Base-by-base conservation (phyloP, 1,140 invertebrate genomes). In the Drusus annulatus region DNA sequence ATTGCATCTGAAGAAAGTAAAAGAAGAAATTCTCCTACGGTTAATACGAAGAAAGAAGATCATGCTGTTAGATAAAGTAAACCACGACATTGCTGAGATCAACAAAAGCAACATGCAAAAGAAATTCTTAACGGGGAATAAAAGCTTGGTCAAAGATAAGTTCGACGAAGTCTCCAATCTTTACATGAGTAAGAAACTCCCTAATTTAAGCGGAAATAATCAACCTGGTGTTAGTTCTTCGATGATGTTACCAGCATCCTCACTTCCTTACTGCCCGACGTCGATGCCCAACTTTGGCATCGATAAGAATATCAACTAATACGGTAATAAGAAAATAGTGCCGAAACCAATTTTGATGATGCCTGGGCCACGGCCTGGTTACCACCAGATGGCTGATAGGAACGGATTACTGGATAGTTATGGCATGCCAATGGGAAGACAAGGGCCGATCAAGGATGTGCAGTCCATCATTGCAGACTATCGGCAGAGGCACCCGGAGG, bases 381-480 rank as follows among this genome's bases (percentile, higher is more conserved):
- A 45, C 17, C 87, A 88, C 56, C 87, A 87, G 56, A 86, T 80
- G n/a, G 69, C 88, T 68, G 90, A 91, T 54, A 87, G 90, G 85
- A 91, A 91, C 76, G 89, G 89, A 3, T 88, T 90, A 68, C 52
- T 89, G 80, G 85, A 87, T 45, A 84, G 84, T 51, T 86, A 86
- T 1, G 83, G 87, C 83, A 71, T 71, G 74, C 88, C 86, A 0
- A 89, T 89, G 86, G 93, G 94, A 0, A 89, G 94, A 21, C 94
- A 96, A 84, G 93, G 95, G 0, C 92, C 94, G 0, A 94, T 94
- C 28, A 91, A 96, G 60, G 94, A 96, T 86, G 95, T 96, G 13
- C 92, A 94, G 85, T 94, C 95, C 4, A 94, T 96, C 71, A 96
- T 96, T 84, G 95, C 94, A 1, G 94, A 96, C 86, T 95, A 96